A percentile compares a stretch with the other conserved stretches of the same genome.
Conservation (phyloP, 1,140 invertebrate species). For the Dendroctonus valens region DNA sequence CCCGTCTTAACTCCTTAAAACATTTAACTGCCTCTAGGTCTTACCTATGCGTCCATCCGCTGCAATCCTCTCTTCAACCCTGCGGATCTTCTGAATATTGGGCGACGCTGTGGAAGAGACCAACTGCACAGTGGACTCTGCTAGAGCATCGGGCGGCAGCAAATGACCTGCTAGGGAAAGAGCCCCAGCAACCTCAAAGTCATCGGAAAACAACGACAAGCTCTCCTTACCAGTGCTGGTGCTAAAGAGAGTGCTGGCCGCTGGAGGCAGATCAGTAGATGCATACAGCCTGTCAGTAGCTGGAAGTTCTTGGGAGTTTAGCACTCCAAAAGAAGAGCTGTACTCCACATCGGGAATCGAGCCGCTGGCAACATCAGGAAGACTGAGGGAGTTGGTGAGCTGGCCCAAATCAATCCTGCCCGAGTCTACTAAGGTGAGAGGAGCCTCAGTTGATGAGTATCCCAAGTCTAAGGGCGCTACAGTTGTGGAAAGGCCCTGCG, state of each 20-base stretch:
- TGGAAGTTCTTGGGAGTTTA: neutral
- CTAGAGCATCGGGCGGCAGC: no score
- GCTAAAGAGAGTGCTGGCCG: slow-evolving; percentile 2
- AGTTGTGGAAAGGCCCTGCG: neutral
- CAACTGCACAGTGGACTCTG: neutral
- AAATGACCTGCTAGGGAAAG: neutral
- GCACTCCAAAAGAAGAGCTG: slow-evolving; percentile 13
- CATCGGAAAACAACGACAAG: neutral
- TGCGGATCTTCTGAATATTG: slow-evolving; percentile 22
- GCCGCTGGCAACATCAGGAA: neutral
- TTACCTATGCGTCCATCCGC: slow-evolving; percentile 27
- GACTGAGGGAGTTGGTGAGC: neutral
- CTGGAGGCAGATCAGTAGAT: neutral
- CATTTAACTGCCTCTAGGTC: neutral
- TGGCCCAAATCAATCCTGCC: slow-evolving; percentile 27
- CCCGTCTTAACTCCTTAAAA: neutral
- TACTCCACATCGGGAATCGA: slow-evolving; percentile 5
- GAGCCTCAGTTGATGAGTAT: slow-evolving; percentile 8
- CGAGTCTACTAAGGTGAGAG: slow-evolving; percentile 11
- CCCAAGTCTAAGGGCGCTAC: neutral
- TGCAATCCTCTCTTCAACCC: slow-evolving; percentile 7
- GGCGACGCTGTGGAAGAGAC: neutral
- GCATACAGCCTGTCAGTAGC: neutral
- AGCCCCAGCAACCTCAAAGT: neutral
- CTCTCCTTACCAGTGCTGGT: neutral